Base-by-base conservation (phyloP, 2,113 vertebrate species). In the Falco punctatus region DNA sequence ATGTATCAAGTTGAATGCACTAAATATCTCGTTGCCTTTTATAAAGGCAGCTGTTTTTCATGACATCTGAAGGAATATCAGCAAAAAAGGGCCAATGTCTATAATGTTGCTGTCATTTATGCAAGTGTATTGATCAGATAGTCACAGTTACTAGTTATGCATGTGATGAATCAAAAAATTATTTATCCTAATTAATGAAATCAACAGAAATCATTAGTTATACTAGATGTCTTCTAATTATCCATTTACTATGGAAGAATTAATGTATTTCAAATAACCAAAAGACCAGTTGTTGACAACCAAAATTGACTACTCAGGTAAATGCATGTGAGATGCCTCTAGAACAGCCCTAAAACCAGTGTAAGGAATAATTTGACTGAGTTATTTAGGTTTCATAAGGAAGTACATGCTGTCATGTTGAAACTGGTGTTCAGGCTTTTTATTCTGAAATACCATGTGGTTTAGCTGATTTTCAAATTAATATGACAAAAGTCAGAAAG, bases 101-200 rank as follows among this genome's bases (percentile, higher is more conserved):
- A 13, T 69, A 62, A 64, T 81, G 54, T n/a, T 49, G 21, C 59
- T 94, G 42, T 73, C 42, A 23, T 72, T 91, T 91, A 48, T 66
- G 77, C 62, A 59, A 79, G 12, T 32, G 27, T 26, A 75, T 90
- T 8, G 16, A 93, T 92, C 55, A 86, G 55, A 64, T 88, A 71
- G 86, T 81, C 20, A 2, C 21, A 71, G 19, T 79, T 90, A 11
- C 49, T 77, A 88, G 16, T 27, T 89, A 48, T 75, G 42, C 35
- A 54, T 83, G 10, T 55, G 28, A 81, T 42, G 2, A 82, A 92
- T 78, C 55, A 78, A 57, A 85, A 40, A 64, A 71, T 71, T 79
- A 82, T 79, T 92, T 92, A 67, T 93, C 81, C 48, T 83, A 33
- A 54, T 54, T 58, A 89, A 59, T 71, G 19, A 83, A 94, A 92